Base-by-base conservation (phyloP, 1,140 invertebrate genomes). In the Drosophila sucinea region DNA sequence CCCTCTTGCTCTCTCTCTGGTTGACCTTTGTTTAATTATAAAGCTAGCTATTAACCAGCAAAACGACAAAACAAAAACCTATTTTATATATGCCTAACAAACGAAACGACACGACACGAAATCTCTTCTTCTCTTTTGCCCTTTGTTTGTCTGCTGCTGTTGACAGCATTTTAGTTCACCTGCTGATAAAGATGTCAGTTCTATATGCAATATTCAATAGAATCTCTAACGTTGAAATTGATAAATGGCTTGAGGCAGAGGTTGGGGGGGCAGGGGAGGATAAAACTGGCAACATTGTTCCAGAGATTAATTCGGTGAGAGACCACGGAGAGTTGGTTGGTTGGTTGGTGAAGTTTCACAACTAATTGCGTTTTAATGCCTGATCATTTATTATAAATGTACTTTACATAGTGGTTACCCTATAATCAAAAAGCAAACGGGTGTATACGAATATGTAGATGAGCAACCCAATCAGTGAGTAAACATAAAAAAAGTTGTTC, bases 21-120 rank as follows among this genome's bases (percentile, higher is more conserved):
- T 47, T 67, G 75, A 72, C 81, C 83, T 78, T 70, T 86, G 70
- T 75, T 82, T 87, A 85, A 87, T 86, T 81, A 78, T 64, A 67
- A 87, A 81, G 65, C 55, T 67, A 67, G 65, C 78, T 67, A 64
- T 86, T 82, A 86, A 86, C 33, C 10, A 40, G 17, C 17, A 30
- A 68, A 62, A 32, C 54, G 10, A 35, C 10, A 57, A 33, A 17
- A 17, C 30, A 56, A 17, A 17, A 51, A 27, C 23, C 23, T 27
- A 51, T 35, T 35, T 57, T 57, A 33, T 23, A 33, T 23, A 23
- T 35, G 55, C 47, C 23, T 17, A 25, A 29, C 47, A 17, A 17
- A 17, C 17, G 35, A 8, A 38, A 38, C 10, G 8, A 38, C 17
- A 17, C 17, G 17, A 17, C 17, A 38, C 35, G 35, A 38, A 38